Evolutionary conservation across 2,888 invertebrate species (phyloP), one percentile per base, ranked within the genome.

Genomic region (Ptychoptera contaminata): DNA sequence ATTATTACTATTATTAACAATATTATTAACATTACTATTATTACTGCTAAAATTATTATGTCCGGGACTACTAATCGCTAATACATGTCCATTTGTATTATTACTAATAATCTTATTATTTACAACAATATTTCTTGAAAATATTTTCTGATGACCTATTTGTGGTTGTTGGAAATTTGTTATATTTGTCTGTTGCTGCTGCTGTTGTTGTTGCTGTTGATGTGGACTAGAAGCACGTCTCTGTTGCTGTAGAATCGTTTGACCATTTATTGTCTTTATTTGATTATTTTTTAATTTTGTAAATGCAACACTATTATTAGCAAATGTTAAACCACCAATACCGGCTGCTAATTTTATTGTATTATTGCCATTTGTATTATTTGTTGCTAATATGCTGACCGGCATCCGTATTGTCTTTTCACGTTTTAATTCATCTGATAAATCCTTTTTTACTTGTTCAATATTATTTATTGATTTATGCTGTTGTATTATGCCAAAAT

Each of bases 381-480:
- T 45, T 16, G 47, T 40, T 41, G 36, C 47, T 49, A 43, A 41
- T 46, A 44, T 42, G 14, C 41, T 32, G 15, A 32, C 32, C 12
- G 34, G n/a, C 9, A 34, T 34, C 16, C 15, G 16, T n/a, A 61
- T 51, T 51, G 67, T 67, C 48, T 51, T 52, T 40, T 57, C 60
- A 16, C 54, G 56, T 41, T 69, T 74, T 51, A 79, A 62, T 51
- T 75, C 76, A 50, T 70, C 69, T 49, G 72, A 60, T 52, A 81
- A 65, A 65, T 81, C 79, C 55, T 79, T 79, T 45, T 79, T 79
- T 2, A 77, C 76, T 10, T 66, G 63, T 51, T 72, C 72, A 56
- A 63, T 56, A 2, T 57, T 57, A 31, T 54, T 50, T 1, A 54
- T 50, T 23, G 23, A 23, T 12, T 34, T 34, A 16, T 42, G 42